phyloP scores from a whole-genome alignment of 1,140 invertebrate genomes.

The Meloidogyne chitwoodi region DNA sequence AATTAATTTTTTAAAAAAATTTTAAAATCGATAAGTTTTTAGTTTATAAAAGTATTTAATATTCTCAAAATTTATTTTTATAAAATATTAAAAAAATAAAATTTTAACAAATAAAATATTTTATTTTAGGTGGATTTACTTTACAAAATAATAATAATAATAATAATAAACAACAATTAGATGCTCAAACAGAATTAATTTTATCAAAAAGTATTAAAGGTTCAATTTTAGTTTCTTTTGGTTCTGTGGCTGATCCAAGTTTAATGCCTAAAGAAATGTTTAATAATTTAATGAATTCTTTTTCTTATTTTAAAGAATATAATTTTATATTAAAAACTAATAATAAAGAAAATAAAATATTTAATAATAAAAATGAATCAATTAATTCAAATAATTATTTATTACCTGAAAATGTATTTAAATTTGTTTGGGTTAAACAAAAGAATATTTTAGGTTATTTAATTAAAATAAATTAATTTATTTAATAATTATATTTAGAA shows the following conservation, averaged over 20 bases:
- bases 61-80: background rate
- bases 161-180: background rate
- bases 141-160: background rate
- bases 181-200: background rate
- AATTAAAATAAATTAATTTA: background rate
- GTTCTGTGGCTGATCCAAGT: conserved; percentile 36
- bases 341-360: conserved; percentile 12
- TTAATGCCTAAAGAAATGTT: conserved; percentile 36
- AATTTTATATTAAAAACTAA: conserved; percentile 39
- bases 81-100: too few relatives aligned
- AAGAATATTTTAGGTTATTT: conserved; percentile 24
- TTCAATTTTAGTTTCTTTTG: conserved; percentile 36
- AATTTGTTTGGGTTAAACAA: conserved; percentile 25
- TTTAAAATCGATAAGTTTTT: too few relatives aligned
- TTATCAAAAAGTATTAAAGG: background rate
- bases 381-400: background rate
- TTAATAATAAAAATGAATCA: conserved; percentile 4
- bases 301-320: conserved; percentile 30
- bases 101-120: too few relatives aligned
- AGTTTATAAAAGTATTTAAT: too few relatives aligned
- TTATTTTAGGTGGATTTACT: background rate
- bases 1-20: too few relatives aligned
- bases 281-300: conserved; percentile 35
- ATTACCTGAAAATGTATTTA: conserved; percentile 27
- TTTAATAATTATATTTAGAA: conserved; percentile 1